Evolutionary conservation across 2,888 invertebrate genomes (phyloP).

Genomic region (Cryptocephalus moraei): DNA sequence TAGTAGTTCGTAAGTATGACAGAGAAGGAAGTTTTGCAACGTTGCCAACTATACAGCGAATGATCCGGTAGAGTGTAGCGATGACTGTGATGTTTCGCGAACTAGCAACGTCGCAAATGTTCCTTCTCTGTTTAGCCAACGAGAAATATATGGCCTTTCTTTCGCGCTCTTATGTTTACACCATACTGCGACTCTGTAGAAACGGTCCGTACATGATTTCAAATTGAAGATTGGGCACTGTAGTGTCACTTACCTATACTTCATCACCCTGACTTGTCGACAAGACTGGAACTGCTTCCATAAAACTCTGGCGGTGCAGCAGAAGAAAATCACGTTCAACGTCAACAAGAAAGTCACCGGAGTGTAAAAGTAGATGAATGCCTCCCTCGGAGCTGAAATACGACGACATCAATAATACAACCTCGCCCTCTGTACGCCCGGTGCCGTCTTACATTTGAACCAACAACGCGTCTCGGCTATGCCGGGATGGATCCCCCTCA

Average conservation of each 20-base stretch:
- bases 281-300: conserved; percentile 42
- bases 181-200: no score
- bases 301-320: conserved; percentile 46
- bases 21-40: no score
- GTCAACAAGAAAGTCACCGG: conserved; percentile 50
- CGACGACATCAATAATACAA: not conserved
- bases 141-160: no score
- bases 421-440: not conserved
- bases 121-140: no score
- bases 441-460: conserved; percentile 46
- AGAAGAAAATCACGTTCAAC: conserved; percentile 48
- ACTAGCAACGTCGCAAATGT: no score
- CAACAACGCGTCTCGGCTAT: conserved; percentile 51
- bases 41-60: no score
- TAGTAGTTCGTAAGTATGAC: no score
- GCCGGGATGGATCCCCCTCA: conserved; percentile 18
- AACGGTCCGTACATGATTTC: not conserved
- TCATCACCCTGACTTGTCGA: conserved; percentile 43
- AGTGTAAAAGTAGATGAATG: conserved; percentile 58
- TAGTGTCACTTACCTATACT: conserved; percentile 41
- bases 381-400: conserved; percentile 43
- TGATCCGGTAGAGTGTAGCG: no score
- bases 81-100: no score
- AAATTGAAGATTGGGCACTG: conserved; percentile 1
- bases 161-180: no score